These are phyloP conservation scores for Sorex fumeus DNA, from an alignment of 2,113 vertebrate species.

Conservation along the genomic window DNA sequence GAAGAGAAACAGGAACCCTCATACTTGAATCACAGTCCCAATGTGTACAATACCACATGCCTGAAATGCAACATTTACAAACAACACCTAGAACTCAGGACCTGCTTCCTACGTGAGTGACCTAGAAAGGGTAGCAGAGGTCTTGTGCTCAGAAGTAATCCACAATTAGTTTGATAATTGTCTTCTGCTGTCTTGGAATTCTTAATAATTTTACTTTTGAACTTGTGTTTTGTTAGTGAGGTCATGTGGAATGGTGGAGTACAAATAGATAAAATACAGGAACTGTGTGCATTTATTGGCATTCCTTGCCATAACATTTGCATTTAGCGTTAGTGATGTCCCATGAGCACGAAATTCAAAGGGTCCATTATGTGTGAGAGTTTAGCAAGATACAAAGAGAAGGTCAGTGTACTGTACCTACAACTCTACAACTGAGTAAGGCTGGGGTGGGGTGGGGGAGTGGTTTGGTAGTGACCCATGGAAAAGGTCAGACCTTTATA, in stretches of 20 bases:
- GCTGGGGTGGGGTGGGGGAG: neutral
- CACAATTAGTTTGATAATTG: neutral
- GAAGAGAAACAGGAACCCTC: neutral
- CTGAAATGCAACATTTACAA: neutral
- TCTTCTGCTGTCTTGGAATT: neutral
- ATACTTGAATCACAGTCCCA: neutral
- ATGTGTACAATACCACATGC: neutral
- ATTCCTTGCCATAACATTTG: neutral
- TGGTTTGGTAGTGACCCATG: neutral
- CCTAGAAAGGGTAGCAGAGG: neutral
- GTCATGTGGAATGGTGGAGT: neutral
- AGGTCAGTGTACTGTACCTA: neutral
- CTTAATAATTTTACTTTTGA: slow-evolving; percentile 40
- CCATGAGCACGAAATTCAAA: neutral
- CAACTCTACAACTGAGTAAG: neutral
- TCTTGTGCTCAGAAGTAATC: neutral
- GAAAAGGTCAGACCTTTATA: slow-evolving; percentile 31
- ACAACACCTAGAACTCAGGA: neutral
- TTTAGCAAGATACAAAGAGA: neutral
- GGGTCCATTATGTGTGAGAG: neutral
- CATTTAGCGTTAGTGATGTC: neutral
- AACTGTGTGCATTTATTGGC: neutral
- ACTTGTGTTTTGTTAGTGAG: slow-evolving; percentile 39
- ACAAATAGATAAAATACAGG: rapidly evolving
- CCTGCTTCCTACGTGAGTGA: neutral